Conservation (phyloP, 1,140 invertebrate species). For the Drosophila tristis region DNA sequence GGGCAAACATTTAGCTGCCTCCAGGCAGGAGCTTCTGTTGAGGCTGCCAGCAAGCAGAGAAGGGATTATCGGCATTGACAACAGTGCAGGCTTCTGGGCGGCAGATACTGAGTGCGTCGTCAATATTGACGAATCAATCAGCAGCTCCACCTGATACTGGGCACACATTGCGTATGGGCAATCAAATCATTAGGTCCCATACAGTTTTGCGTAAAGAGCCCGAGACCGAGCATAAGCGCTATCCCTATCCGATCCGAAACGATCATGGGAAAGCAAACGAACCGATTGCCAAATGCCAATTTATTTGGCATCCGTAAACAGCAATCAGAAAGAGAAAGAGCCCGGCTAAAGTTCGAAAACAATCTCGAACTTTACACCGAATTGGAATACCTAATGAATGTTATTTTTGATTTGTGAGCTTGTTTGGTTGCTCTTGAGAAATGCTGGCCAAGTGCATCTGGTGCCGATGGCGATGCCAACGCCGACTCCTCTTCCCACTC, state of each 20-base stretch:
- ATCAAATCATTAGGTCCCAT: slow-evolving; percentile 80
- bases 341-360: slow-evolving; percentile 3
- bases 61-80: slow-evolving; percentile 10
- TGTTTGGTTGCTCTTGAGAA: slow-evolving; percentile 24
- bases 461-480: neutral
- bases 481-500: slow-evolving; percentile 20
- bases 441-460: slow-evolving; percentile 24
- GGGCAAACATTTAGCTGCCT: slow-evolving; percentile 48
- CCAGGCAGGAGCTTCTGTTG: slow-evolving; percentile 4
- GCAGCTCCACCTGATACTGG: slow-evolving; percentile 43
- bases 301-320: slow-evolving; percentile 59
- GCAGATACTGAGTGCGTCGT: slow-evolving; percentile 43
- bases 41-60: slow-evolving; percentile 7
- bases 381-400: slow-evolving; percentile 49
- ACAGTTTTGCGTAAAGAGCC: slow-evolving; percentile 43
- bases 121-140: slow-evolving; percentile 79
- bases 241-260: slow-evolving; percentile 19
- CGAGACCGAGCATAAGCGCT: slow-evolving; percentile 15
- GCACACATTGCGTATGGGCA: slow-evolving; percentile 73
- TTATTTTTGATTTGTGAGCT: slow-evolving; percentile 40
- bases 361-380: slow-evolving; percentile 18
- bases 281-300: slow-evolving; percentile 71
- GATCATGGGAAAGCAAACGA: slow-evolving; percentile 48
- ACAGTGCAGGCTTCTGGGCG: slow-evolving; percentile 58
- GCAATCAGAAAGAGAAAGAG: slow-evolving; percentile 22